Base-by-base conservation (phyloP, 2,797 vertebrate species). In the Sebastes trivittatus region DNA sequence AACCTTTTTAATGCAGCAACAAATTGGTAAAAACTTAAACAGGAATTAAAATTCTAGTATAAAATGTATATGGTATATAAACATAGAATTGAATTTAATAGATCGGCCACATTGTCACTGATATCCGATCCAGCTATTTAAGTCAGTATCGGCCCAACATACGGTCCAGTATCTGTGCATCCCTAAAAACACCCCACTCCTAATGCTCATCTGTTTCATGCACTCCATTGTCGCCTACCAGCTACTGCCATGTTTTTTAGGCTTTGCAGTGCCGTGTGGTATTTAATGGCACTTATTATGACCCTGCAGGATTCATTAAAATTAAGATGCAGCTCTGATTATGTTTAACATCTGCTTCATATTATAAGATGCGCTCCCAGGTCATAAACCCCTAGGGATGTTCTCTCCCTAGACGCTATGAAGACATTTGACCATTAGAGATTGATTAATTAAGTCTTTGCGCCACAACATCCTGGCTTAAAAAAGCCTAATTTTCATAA, bases 331-430 rank as follows among this genome's bases (percentile, higher is more conserved):
- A 83, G 70, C 82, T 90, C 72, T 81, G 87, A 90, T 90, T 87
- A 90, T 88, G 86, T 86, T 87, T 56, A 88, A 89, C 85, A 90
- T 90, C 92, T 94, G 90, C 76, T 91, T 89, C 86, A 68, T 83
- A 87, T 88, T 89, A 90, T 79, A 79, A 80, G 75, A 87, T 73
- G 69, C 14, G 36, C 89, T 85, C 59, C 46, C 61, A 85, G 88
- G 91, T 92, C 86, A 78, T 78, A 78, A 81, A 78, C 59, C 88
- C 84, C 49, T 1, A 14, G 70, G 88, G 87, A 83, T 75, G 70
- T 71, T 78, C 80, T 73, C 46, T 85, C 85, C 85, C 84, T 67
- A 46, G 89, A 88, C 64, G 78, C 80, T 46, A 52, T 58, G 76
- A 72, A 75, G 76, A 89, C 76, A 80, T 91, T 85, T 88, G 88